Percentiles rank a stretch among this genome's conserved stretches.
These are phyloP conservation scores for Aphidius gifuensis DNA, from an alignment of 1,140 invertebrate species.

Conservation along the genomic window DNA sequence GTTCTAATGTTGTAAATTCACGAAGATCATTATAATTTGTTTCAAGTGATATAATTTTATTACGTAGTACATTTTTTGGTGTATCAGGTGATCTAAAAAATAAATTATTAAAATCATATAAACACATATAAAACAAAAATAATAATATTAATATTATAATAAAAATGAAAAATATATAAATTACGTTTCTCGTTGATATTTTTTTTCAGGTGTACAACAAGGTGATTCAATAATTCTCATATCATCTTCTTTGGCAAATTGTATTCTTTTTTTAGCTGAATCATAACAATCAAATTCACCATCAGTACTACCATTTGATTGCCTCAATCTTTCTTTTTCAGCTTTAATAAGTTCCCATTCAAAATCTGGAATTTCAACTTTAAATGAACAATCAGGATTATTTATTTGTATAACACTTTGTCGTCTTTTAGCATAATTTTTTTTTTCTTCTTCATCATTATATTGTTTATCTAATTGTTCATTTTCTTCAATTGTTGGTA, in stretches of 20 bases:
- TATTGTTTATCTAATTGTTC: conserved; percentile 8
- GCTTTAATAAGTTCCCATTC: conserved; percentile 38
- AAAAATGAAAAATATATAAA: neutral
- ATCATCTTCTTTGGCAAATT: conserved; percentile 3
- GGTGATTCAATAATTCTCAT: neutral
- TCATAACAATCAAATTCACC: conserved; percentile 1
- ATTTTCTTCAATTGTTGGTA: conserved; percentile 37
- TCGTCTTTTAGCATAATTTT: conserved; percentile 20
- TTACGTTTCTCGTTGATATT: neutral
- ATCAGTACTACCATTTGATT: conserved; percentile 17
- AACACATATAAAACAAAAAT: neutral
- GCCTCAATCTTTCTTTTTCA: conserved; percentile 23
- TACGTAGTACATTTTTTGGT: conserved; percentile 34
- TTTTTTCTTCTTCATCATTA: conserved; percentile 18
- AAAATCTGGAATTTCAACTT: conserved; percentile 37
- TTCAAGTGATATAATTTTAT: conserved; percentile 29
- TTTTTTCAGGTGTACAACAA: conserved; percentile 4
- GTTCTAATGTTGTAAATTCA: conserved; percentile 43
- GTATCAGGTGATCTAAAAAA: conserved; percentile 27
- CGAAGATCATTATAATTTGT: conserved; percentile 32
- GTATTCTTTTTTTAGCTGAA: neutral
- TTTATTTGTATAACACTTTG: conserved; percentile 28
- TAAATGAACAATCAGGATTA: conserved; percentile 14
- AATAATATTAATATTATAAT: neutral
- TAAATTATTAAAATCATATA: neutral